A percentile compares a stretch with the other conserved stretches of the same genome.
Conservation (phyloP, 2,888 invertebrate species). For the Nomada fucata region DNA sequence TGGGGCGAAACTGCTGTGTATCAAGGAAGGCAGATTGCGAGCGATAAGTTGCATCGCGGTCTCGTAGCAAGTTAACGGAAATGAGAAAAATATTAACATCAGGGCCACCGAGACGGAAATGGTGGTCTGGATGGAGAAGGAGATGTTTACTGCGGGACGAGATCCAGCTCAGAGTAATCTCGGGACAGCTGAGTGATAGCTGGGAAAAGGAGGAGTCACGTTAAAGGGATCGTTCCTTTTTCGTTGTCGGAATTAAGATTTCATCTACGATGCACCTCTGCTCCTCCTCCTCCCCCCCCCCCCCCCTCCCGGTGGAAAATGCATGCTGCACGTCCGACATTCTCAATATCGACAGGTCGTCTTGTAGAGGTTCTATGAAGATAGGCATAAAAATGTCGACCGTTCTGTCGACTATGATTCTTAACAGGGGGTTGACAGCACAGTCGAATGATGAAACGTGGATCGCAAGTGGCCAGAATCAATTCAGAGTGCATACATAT, state of each 20-base stretch:
- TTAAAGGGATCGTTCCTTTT: slow-evolving; percentile 42
- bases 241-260: slow-evolving; percentile 21
- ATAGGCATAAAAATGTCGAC: too few species aligned
- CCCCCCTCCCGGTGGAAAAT: too few species aligned
- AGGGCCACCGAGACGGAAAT: slow-evolving; percentile 29
- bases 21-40: slow-evolving; percentile 38
- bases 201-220: slow-evolving; percentile 17
- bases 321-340: not conserved
- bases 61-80: slow-evolving; percentile 43
- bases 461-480: too few species aligned
- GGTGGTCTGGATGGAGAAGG: slow-evolving; percentile 43
- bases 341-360: not conserved
- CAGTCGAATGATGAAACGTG: too few species aligned
- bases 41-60: slow-evolving; percentile 33
- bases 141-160: slow-evolving; percentile 42
- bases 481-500: too few species aligned
- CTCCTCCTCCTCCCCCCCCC: too few species aligned
- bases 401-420: too few species aligned
- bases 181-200: slow-evolving; percentile 28
- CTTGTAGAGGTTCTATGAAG: too few species aligned
- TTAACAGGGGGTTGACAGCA: too few species aligned
- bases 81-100: slow-evolving; percentile 67
- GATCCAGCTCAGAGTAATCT: slow-evolving; percentile 49
- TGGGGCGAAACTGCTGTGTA: slow-evolving; percentile 7
- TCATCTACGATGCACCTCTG: not conserved